phyloP scores from a whole-genome alignment of 2,888 invertebrate genomes.

The Acanthosepion esculentum region DNA sequence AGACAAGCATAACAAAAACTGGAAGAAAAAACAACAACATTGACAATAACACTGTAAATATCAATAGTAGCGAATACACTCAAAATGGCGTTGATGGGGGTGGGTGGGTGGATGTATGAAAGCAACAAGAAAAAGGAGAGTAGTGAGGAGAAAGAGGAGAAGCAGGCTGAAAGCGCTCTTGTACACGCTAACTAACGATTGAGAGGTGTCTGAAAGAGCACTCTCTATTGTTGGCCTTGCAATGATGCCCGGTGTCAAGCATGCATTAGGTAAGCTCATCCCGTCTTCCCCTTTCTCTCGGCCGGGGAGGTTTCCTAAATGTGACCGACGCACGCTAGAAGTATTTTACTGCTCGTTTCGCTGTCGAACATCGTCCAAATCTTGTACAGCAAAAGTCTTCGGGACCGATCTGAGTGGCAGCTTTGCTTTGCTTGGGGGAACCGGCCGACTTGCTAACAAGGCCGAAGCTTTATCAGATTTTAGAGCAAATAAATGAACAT shows the following conservation, averaged over 20 bases:
- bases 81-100: not conserved
- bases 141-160: not conserved
- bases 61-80: not conserved
- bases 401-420: not conserved
- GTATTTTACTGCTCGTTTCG: not conserved
- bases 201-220: not conserved
- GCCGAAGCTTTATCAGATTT: too few species aligned
- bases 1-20: not conserved
- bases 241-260: not conserved
- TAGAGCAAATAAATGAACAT: too few species aligned
- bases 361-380: not conserved
- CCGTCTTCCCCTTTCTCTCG: not conserved
- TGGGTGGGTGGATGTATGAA: too few species aligned
- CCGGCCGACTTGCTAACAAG: not conserved
- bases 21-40: not conserved
- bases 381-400: not conserved
- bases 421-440: not conserved
- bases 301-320: not conserved
- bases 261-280: not conserved
- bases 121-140: not conserved
- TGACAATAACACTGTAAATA: not conserved
- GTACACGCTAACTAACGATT: not conserved
- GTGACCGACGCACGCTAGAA: not conserved
- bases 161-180: not conserved
- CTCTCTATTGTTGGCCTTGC: constrained; percentile 4